phyloP scores from a whole-genome alignment of 2,113 vertebrate genomes.

The Percopsis transmontana region DNA sequence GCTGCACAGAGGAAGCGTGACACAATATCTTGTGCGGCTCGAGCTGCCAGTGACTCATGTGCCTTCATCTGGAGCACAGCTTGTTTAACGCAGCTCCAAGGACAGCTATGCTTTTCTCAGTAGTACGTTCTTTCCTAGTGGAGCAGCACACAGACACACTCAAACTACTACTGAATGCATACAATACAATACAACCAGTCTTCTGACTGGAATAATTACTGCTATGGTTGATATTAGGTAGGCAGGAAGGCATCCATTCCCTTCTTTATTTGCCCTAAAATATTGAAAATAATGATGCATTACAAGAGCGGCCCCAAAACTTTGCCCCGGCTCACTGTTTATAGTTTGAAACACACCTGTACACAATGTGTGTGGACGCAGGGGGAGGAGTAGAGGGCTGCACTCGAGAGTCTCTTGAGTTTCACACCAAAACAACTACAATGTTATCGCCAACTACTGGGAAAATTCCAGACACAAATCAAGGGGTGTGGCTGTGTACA shows the following conservation, averaged over 20 bases:
- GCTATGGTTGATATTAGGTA: no score
- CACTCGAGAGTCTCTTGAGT: no score
- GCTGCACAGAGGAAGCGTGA: conserved; percentile 60
- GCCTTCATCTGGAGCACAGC: conserved; percentile 62
- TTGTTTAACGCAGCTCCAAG: conserved; percentile 53
- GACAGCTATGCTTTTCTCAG: conserved; percentile 45
- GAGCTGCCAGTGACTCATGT: conserved; percentile 64
- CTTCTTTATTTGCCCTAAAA: not conserved
- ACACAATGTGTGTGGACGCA: no score
- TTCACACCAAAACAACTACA: not conserved
- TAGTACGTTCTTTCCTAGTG: conserved; percentile 38
- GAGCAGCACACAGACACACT: conserved; percentile 7
- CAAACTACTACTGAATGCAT: not conserved
- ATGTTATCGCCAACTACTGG: not conserved
- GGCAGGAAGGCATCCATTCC: not conserved
- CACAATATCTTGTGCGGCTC: conserved; percentile 61
- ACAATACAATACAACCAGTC: no score
- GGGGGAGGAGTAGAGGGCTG: no score
- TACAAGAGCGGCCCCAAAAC: not conserved
- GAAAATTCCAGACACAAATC: no score
- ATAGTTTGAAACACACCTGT: no score
- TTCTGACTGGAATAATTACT: no score
- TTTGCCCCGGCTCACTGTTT: not conserved
- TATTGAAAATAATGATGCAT: not conserved
- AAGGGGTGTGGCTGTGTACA: no score